Evolutionary conservation across 2,888 invertebrate genomes (phyloP), one percentile per base, ranked within the genome.

Genomic region (Nomada flava): DNA sequence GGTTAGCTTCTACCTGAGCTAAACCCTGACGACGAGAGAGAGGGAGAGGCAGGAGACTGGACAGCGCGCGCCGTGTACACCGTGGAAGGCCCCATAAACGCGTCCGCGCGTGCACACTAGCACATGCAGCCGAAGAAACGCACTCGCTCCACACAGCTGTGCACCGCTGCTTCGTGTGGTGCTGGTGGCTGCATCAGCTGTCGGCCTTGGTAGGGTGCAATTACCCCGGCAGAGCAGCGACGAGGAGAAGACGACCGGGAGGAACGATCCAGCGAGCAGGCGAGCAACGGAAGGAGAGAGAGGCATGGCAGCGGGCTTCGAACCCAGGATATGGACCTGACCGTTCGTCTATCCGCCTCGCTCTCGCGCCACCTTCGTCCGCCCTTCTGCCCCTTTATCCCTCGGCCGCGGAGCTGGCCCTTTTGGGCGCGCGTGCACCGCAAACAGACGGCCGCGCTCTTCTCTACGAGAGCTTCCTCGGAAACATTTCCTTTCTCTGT

Each of bases 141-240:
- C 71, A 67, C 67, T 64, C 55, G 57, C 67, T 75, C 75, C 75
- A 79, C 76, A 82, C 85, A 86, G 83, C 83, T 85, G 83, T 76
- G 82, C 74, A 26, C 26, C 62, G 72, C 52, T 36, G 71, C 47
- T 63, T 53, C 44, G 79, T 72, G 86, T 72, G 83, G 80, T 82
- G 87, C 76, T 86, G 88, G 91, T 89, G 89, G 91, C 92, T 91
- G 91, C 93, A 93, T 93, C 93, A 93, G 93, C 93, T 93, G 93
- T 93, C 93, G 93, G 91, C 93, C 93, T 93, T 93, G 93, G 93
- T 91, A 92, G 92, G 93, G 93, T 93, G 93, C 93, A 93, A 93
- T 93, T 93, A 93, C 93, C 93, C 91, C 91, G 90, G 89, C 92
- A 85, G 85, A 88, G 83, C 87, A 87, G 76, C 90, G 86, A 87